Base-by-base conservation (phyloP, 64 coral and sea anemone species). In the Platygyra sinensis region DNA sequence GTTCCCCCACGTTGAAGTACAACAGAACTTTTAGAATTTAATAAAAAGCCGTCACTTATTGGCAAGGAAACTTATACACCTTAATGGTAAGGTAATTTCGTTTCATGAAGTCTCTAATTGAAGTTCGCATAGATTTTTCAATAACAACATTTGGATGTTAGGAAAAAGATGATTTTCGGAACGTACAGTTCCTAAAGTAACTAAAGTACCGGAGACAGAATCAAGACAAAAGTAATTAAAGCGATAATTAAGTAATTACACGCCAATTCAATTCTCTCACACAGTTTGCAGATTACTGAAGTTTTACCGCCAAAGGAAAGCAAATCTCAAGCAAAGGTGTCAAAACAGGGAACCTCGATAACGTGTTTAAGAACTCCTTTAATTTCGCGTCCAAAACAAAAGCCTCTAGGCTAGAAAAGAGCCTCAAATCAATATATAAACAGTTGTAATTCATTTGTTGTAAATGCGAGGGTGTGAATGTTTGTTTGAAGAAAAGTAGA, bases 1-100 rank as follows among this genome's bases (percentile, higher is more conserved):
- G 91, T 96, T 78, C 95, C 88, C 95, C 95, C 95, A 94, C 95
- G 95, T 81, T 51, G 95, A 90, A 92, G 52, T 55, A 78, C 85
- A 92, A 94, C 86, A 94, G 60, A 94, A 94, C 79, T 80, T 65
- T 64, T 74, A 75, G 64, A 94, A 83, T 89, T 93, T 93, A 89
- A 67, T 78, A 62, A 93, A 93, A 76, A 62, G 77, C 33, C 67
- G 59, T 29, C 25, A 30, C 2, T 9, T 32, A 5, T 17, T 72
- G 42, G 49, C 62, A 62, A 75, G 46, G 17, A 80, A 63, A 89
- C 33, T 77, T 72, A 80, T 25, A 62, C 46, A 29, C 54, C 67
- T 77, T 61, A 71, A 30, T 52, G 73, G 72, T 87, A 80, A 67
- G 79, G 52, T 80, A 87, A 92, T 86, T 60, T 77, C 25, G 39